A percentile compares a stretch with the other conserved stretches of the same genome.
Evolutionary conservation across 2,797 vertebrate genomes (phyloP).

Genomic region (Clarias pachynema): DNA sequence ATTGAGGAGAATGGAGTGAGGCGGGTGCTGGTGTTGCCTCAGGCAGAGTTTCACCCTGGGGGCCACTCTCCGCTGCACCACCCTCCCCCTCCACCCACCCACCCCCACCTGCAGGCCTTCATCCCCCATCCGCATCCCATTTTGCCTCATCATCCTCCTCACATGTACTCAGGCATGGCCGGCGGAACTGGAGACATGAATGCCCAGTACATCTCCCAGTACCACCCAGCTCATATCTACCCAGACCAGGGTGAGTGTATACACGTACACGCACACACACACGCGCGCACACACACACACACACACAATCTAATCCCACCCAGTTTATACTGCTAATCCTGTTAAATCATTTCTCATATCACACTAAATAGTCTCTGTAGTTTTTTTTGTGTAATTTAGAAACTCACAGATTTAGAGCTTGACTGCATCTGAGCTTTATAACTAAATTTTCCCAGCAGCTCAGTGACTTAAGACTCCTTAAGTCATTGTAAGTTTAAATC

Average conservation of each 20-base stretch:
- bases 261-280: background rate
- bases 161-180: slow-evolving; percentile 88
- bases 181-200: slow-evolving; percentile 88
- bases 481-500: background rate
- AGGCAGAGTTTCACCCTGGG: slow-evolving; percentile 94
- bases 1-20: slow-evolving; percentile 98
- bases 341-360: background rate
- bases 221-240: slow-evolving; percentile 91
- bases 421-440: background rate
- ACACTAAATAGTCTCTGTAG: background rate
- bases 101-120: slow-evolving; percentile 91
- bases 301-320: background rate
- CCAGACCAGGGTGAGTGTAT: slow-evolving; percentile 88
- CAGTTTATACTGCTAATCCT: background rate
- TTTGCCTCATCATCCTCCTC: slow-evolving; percentile 85
- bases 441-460: slow-evolving; percentile 1
- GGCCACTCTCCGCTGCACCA: slow-evolving; percentile 91
- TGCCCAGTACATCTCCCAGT: slow-evolving; percentile 93
- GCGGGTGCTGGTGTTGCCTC: slow-evolving; percentile 96
- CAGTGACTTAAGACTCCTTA: background rate
- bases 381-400: background rate
- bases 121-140: slow-evolving; percentile 90
- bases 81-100: slow-evolving; percentile 85
- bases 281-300: background rate
- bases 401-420: background rate